Percentiles rank a stretch among this genome's conserved stretches.
These are phyloP conservation scores for Bungarus multicinctus DNA, from an alignment of 2,113 vertebrate genomes.

Conservation along the genomic window DNA sequence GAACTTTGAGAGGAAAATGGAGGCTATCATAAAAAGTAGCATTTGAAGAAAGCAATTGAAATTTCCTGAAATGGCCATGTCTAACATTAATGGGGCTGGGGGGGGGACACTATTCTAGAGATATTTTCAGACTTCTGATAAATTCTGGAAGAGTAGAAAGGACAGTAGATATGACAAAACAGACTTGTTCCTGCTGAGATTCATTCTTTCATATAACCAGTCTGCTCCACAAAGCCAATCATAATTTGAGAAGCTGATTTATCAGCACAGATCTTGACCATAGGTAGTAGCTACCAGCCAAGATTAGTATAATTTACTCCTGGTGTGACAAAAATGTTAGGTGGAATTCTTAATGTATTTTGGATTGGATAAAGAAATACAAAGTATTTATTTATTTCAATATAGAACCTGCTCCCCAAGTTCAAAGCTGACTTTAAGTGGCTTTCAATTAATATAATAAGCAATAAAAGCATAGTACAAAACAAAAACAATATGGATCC, in stretches of 20 bases:
- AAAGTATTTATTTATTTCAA: not conserved
- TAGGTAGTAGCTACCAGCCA: not conserved
- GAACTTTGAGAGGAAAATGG: not conserved
- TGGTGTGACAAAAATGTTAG: not conserved
- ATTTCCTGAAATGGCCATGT: not conserved
- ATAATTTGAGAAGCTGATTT: not conserved
- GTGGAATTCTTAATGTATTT: not conserved
- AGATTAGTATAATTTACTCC: not conserved
- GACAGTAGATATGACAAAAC: not conserved
- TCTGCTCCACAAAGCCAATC: not conserved
- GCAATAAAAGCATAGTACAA: not conserved
- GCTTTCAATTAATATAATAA: not conserved
- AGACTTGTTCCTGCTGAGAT: not conserved
- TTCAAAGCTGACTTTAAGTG: not conserved
- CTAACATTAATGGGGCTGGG: not conserved
- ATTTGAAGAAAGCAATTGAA: not conserved
- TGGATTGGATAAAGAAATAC: not conserved
- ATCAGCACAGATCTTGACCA: not conserved
- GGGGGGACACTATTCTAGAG: not conserved
- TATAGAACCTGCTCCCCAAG: not conserved
- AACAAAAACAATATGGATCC: not conserved
- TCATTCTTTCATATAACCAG: not conserved
- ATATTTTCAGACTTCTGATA: not conserved
- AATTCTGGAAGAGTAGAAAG: not conserved
- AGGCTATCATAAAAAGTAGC: not conserved